Base-by-base conservation (phyloP, 1,140 invertebrate species). In the Bombus superbus region DNA sequence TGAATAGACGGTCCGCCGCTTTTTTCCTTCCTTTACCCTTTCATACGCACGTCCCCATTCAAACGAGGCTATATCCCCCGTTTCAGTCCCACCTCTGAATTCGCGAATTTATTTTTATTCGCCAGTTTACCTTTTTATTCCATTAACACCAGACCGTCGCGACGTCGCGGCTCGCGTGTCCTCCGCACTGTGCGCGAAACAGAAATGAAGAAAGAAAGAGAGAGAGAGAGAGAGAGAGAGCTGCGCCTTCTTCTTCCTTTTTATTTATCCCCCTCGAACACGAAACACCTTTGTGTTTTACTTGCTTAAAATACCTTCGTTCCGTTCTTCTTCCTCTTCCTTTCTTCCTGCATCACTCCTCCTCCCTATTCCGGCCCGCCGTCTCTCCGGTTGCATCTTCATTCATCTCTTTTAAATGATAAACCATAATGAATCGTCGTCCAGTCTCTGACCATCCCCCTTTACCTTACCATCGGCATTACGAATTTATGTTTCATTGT, bases 401-500 rank as follows among this genome's bases (percentile, higher is more conserved):
- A 68, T 81, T 81, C 42, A 38, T 66, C 68, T 62, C 59, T 81
- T 53, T 42, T 66, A 57, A 66, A 85, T 78, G 83, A 85, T 74
- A 73, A 53, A 53, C 69, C 78, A 81, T 75, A 69, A 81, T 81
- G 59, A 74, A 81, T 57, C 79, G 71, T 22, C 79, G 78, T 62
- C 35, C 66, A 32, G 40, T 40, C 53, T 53, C 66, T 32, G 35
- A 64, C 59, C 69, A 38, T 53, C 59, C 64, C 28, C 11, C 64
- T 28, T 44, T 57, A 11, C 59, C 64, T 72, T 73, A 40, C 47
- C 79, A 44, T 81, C 84, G 28, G 44, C 38, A 59, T 85, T 57
- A 81, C 79, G 62, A 85, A 85, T 85, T 85, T 85, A 81, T 81
- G 78, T 81, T 68, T 81, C 83, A 85, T 85, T 81, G 83, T 81